Base-by-base conservation (phyloP, 2,797 vertebrate genomes). In the Mycteria americana region DNA sequence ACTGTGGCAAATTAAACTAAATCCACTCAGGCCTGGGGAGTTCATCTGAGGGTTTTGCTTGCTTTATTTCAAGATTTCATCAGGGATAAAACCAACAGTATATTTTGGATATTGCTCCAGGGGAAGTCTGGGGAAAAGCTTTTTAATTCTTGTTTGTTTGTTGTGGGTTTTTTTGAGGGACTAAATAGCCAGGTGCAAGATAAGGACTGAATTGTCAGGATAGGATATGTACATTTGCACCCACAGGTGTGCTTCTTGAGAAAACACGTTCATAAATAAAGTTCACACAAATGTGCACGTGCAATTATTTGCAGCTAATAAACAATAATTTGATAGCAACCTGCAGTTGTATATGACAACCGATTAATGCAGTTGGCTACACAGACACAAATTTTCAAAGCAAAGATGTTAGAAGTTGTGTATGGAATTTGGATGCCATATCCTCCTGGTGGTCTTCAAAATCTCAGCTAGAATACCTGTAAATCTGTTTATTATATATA, bases 1-100 rank as follows among this genome's bases (percentile, higher is more conserved):
- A 93, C 95, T 94, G 54, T 96, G 96, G 96, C 95, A 97, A 95
- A 96, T 95, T 70, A 88, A 94, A 96, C 97, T 92, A 95, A 95
- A 93, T 65, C 86, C 22, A 41, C 92, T 97, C 69, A 79, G 95
- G 86, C 92, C 88, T 64, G 76, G 73, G 88, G 89, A 95, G 77
- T 93, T 90, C 95, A 89, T 93, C 82, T 92, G 88, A 94, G 70
- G 88, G 93, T 60, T 86, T 93, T 81, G 91, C 81, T 97, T 93
- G 77, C 68, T 96, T 78, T 91, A 45, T 86, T 90, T 89, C 33
- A 74, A 65, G 64, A 83, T 88, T 92, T 90, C 45, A 35, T 68
- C 39, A 79, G 77, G 56, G 73, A 89, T 93, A 81, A 95, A 81
- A 6, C 63, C 68, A 93, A 70, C 28, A 21, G 35, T 88, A 13